Base-by-base conservation (phyloP, 2,113 vertebrate genomes). In the Neotoma lepida region DNA sequence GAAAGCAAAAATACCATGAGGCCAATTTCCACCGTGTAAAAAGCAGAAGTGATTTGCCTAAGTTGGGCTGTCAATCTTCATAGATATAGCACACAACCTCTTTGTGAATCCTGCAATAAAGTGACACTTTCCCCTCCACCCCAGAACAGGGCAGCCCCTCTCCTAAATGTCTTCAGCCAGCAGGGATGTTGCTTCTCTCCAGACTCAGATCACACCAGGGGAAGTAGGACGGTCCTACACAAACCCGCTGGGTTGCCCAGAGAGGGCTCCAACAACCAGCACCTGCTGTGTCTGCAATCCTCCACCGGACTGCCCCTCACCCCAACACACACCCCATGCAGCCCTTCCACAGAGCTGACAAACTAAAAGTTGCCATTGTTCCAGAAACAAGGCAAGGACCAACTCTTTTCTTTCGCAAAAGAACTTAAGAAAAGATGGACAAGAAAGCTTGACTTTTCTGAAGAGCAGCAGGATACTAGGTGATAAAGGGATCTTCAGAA, bases 321-420 rank as follows among this genome's bases (percentile, higher is more conserved):
- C 54, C 6, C 39, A 39, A 26, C n/a, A n/a, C 35, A 22, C 4
- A 4, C 26, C 30, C 44, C 2, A 1, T 4, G 15, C 14, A 68
- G 93, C 22, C 44, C 33, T 82, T 61, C 78, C 10, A 33, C 0
- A 9, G 4, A 33, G 5, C 74, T 71, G 26, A 78, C 51, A 22
- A n/a, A 63, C 64, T 63, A 58, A 58, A 85, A 86, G 44, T 41
- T 74, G 86, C 74, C 87, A 85, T 0, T 51, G 14, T 39, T 88
- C 51, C 74, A 87, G 68, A 94, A 91, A 95, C 51, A 92, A 90
- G 17, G 41, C 41, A 3, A 12, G 1, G 18, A 61, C 10, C 10
- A 93, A 76, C 30, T 35, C 76, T 49, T 88, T 88, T 86, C 80
- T 95, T 96, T 80, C 61, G 20, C 68, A 96, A 95, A 82, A 18